phyloP scores from a whole-genome alignment of 2,797 vertebrate species.

The Sebastes itinus region DNA sequence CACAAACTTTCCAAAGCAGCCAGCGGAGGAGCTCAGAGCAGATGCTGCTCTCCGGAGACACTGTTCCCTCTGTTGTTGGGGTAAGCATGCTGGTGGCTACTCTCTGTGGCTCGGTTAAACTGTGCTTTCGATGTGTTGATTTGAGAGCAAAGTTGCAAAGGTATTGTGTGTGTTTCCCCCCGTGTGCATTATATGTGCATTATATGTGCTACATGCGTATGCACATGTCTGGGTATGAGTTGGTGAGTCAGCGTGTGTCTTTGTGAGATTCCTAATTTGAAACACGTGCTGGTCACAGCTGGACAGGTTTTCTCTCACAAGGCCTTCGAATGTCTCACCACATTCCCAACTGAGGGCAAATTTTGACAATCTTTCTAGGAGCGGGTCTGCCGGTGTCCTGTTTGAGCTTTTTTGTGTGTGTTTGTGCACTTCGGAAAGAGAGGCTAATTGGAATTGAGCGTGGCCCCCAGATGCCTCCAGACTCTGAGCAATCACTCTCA shows the following conservation, averaged over 20 bases:
- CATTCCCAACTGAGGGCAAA: slow-evolving; percentile 66
- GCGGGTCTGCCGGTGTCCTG: slow-evolving; percentile 18
- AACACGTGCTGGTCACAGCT: slow-evolving; percentile 79
- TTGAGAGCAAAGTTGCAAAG: background rate
- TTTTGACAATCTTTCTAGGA: slow-evolving; percentile 64
- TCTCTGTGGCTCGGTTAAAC: background rate
- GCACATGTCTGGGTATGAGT: slow-evolving; percentile 17
- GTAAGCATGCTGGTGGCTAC: background rate
- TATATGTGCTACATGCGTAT: slow-evolving; percentile 15
- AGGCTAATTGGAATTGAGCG: slow-evolving; percentile 74
- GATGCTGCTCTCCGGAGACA: slow-evolving; percentile 61
- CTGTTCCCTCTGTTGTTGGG: slow-evolving; percentile 6
- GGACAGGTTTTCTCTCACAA: slow-evolving; percentile 69
- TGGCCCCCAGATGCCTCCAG: slow-evolving; percentile 73
- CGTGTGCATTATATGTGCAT: background rate
- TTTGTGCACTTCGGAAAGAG: slow-evolving; percentile 60
- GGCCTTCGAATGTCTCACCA: slow-evolving; percentile 76
- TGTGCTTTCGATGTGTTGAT: background rate
- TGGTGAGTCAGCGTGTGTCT: slow-evolving; percentile 48
- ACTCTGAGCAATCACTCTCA: slow-evolving; percentile 58
- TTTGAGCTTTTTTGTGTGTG: slow-evolving; percentile 50
- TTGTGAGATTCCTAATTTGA: slow-evolving; percentile 74
- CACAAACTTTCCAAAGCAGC: slow-evolving; percentile 56
- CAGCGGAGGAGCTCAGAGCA: slow-evolving; percentile 64
- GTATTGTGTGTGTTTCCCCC: background rate